Percentiles rank a stretch among this genome's conserved stretches.
These are phyloP conservation scores for Eremophila alpestris DNA, from an alignment of 2,797 vertebrate genomes.

Conservation along the genomic window DNA sequence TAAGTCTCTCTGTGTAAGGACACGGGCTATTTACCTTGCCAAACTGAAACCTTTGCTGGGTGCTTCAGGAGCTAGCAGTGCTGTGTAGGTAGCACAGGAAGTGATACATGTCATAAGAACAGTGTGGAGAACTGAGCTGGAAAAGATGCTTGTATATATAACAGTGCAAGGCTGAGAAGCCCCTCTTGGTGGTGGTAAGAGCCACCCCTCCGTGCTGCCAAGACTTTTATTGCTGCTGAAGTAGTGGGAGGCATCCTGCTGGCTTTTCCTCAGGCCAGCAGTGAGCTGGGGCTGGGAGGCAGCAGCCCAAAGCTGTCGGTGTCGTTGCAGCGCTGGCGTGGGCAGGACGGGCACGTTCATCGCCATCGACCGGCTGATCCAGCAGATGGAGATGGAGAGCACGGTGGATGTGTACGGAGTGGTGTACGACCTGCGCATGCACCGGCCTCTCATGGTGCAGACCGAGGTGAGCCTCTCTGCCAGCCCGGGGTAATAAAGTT, in stretches of 20 bases:
- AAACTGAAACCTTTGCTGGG: fast-evolving
- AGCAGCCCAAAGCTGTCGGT: fast-evolving
- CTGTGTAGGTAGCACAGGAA: background rate
- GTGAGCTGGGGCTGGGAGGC: background rate
- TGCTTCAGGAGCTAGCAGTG: background rate
- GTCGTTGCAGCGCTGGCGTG: conserved; percentile 87
- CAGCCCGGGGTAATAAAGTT: too few relatives aligned
- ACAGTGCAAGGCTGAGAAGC: background rate
- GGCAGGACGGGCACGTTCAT: conserved; percentile 96
- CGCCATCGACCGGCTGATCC: conserved; percentile 90
- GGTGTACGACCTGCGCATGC: conserved; percentile 91
- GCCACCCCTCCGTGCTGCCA: background rate
- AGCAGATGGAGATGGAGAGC: conserved; percentile 92
- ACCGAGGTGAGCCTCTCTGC: conserved; percentile 84
- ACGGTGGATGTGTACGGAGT: conserved; percentile 87
- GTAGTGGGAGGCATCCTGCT: background rate
- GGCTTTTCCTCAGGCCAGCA: background rate
- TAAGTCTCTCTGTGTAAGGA: background rate
- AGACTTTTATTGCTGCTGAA: background rate
- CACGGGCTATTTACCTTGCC: background rate
- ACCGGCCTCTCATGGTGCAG: conserved; percentile 94
- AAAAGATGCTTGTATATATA: background rate
- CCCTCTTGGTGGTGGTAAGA: background rate
- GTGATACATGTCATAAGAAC: background rate
- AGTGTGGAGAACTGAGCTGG: background rate